Evolutionary conservation across 2,888 invertebrate species (phyloP).

Genomic region (Nemurella pictetii): DNA sequence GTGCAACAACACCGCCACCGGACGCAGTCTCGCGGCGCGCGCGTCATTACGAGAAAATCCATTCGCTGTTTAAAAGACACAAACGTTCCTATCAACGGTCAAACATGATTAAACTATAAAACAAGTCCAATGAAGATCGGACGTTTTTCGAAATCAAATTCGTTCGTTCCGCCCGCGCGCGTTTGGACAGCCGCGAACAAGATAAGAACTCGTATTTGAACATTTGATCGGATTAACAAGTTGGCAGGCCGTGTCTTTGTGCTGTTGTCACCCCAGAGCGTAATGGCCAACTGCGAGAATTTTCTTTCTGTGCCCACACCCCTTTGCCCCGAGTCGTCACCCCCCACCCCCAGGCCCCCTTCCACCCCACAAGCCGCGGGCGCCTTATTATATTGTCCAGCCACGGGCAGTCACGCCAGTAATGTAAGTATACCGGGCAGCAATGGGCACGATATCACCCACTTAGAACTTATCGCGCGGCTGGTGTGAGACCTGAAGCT

Average conservation of each 20-base stretch:
- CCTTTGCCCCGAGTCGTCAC: no score
- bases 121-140: not conserved
- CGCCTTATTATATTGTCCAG: not conserved
- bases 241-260: not conserved
- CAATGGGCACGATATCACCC: not conserved
- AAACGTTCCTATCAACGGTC: not conserved
- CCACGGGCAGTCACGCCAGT: not conserved
- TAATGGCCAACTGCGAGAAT: conserved; percentile 9
- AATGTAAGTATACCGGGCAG: no score
- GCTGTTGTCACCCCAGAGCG: not conserved
- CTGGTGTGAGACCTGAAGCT: not conserved
- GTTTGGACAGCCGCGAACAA: not conserved
- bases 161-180: not conserved
- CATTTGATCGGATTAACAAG: not conserved
- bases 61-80: not conserved
- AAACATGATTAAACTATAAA: not conserved
- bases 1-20: not conserved
- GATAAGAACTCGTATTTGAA: not conserved
- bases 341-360: not conserved
- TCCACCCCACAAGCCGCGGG: not conserved
- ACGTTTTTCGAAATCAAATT: not conserved
- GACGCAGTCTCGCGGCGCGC: not conserved
- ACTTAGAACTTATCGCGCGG: not conserved
- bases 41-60: not conserved
- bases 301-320: not conserved